These are phyloP conservation scores for Limenitis camilla DNA, from an alignment of 2,888 invertebrate species.

Conservation along the genomic window DNA sequence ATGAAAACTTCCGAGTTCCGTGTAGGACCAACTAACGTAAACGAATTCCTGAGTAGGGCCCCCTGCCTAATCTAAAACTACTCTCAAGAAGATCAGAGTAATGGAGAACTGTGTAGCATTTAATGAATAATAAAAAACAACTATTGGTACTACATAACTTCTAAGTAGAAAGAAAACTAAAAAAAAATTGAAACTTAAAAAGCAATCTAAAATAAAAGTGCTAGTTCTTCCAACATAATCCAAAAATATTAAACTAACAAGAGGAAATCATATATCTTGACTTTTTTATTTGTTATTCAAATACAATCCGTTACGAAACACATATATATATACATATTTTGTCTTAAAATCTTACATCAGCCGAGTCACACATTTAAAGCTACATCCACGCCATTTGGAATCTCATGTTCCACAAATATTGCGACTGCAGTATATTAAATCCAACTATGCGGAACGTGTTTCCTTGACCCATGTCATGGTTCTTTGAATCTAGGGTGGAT, in stretches of 20 bases:
- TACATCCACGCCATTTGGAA: neutral
- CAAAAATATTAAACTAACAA: too few species aligned
- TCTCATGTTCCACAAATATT: slow-evolving; percentile 14
- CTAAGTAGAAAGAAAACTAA: neutral
- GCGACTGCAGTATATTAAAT: slow-evolving; percentile 33
- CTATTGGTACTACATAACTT: neutral
- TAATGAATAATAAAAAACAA: slow-evolving; percentile 59
- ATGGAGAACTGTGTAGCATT: slow-evolving; percentile 47
- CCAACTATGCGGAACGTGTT: slow-evolving; percentile 39
- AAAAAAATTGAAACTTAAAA: neutral
- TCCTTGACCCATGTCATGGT: slow-evolving; percentile 37
- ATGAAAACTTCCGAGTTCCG: slow-evolving; percentile 3
- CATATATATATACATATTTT: neutral
- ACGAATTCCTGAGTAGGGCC: slow-evolving; percentile 22
- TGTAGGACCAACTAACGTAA: slow-evolving; percentile 8
- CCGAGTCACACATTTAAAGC: neutral
- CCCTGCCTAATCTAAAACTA: slow-evolving; percentile 60
- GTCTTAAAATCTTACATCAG: neutral
- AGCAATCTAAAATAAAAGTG: too few species aligned
- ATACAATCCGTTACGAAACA: neutral
- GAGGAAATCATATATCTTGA: too few species aligned
- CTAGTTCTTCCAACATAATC: too few species aligned
- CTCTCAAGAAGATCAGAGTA: slow-evolving; percentile 58
- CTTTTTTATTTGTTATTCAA: too few species aligned
- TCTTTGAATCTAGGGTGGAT: slow-evolving; percentile 21